phyloP scores from a whole-genome alignment of 2,113 vertebrate species.

The Mugil cephalus region DNA sequence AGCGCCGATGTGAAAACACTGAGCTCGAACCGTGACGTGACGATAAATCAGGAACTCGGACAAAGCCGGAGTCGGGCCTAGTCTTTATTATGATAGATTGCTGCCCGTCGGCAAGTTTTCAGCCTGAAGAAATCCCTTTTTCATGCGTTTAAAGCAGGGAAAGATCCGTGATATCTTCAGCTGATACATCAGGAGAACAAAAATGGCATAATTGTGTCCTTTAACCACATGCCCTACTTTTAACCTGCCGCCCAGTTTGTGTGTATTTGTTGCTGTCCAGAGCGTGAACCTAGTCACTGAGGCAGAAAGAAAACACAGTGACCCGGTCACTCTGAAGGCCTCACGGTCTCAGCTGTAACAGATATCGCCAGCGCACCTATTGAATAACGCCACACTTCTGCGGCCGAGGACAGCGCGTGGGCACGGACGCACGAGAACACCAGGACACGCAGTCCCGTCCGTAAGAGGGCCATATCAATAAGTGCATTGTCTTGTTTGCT shows the following conservation, averaged over 20 bases:
- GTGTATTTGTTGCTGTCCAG: not conserved
- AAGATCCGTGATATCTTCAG: not conserved
- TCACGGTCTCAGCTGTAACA: constrained; percentile 49
- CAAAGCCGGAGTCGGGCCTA: not conserved
- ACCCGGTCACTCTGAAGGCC: constrained; percentile 39
- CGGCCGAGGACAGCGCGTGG: constrained; percentile 1
- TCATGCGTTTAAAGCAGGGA: not conserved
- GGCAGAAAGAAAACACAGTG: constrained; percentile 34
- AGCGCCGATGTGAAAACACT: not conserved
- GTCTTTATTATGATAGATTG: constrained; percentile 16
- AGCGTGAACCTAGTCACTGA: constrained; percentile 30
- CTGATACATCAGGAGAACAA: not conserved
- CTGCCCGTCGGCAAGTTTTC: not conserved
- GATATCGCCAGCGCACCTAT: constrained; percentile 23
- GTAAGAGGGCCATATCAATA: constrained; percentile 31
- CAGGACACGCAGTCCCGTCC: constrained; percentile 22
- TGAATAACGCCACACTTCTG: constrained; percentile 35
- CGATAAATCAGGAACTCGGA: constrained; percentile 23
- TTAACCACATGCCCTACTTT: constrained; percentile 36
- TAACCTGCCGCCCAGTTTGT: constrained; percentile 13
- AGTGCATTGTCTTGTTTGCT: constrained; percentile 48
- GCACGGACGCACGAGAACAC: not conserved
- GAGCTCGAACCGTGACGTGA: constrained; percentile 22
- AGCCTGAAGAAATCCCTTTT: constrained; percentile 1
- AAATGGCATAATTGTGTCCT: not conserved